These are phyloP conservation scores for Brenthis hecate DNA, from an alignment of 2,888 invertebrate species.

Conservation along the genomic window DNA sequence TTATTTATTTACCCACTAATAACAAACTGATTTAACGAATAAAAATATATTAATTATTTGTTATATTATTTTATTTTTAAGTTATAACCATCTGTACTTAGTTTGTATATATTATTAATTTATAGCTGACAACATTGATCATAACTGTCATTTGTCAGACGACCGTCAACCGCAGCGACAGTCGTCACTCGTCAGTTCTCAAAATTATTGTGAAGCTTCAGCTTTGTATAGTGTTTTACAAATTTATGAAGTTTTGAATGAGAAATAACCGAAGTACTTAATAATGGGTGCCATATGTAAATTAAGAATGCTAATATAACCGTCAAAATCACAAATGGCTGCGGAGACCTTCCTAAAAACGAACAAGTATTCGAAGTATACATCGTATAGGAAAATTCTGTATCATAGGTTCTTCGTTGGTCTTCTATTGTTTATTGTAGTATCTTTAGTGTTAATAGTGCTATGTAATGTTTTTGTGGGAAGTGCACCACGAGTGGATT, in stretches of 20 bases:
- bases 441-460: constrained; percentile 80
- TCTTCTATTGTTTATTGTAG: constrained; percentile 81
- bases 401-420: constrained; percentile 84
- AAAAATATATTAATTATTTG: too few species aligned
- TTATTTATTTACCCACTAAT: too few species aligned
- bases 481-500: constrained; percentile 71
- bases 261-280: constrained; percentile 62
- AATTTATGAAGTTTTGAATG: constrained; percentile 71
- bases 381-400: constrained; percentile 75
- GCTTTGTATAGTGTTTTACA: constrained; percentile 62
- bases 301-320: constrained; percentile 68
- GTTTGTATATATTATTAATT: constrained; percentile 10
- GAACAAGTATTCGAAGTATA: constrained; percentile 74
- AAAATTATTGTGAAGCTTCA: constrained; percentile 50
- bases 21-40: too few species aligned
- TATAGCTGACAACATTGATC: constrained; percentile 11
- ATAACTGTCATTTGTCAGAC: constrained; percentile 36
- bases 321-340: constrained; percentile 75
- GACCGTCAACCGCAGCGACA: constrained; percentile 37
- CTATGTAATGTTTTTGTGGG: constrained; percentile 75
- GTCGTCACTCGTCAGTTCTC: constrained; percentile 43
- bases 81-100: background rate
- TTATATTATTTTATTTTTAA: too few species aligned
- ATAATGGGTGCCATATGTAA: constrained; percentile 76
- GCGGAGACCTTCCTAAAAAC: constrained; percentile 73